These are phyloP conservation scores for Trinectes maculatus DNA, from an alignment of 2,113 vertebrate genomes.

Conservation along the genomic window DNA sequence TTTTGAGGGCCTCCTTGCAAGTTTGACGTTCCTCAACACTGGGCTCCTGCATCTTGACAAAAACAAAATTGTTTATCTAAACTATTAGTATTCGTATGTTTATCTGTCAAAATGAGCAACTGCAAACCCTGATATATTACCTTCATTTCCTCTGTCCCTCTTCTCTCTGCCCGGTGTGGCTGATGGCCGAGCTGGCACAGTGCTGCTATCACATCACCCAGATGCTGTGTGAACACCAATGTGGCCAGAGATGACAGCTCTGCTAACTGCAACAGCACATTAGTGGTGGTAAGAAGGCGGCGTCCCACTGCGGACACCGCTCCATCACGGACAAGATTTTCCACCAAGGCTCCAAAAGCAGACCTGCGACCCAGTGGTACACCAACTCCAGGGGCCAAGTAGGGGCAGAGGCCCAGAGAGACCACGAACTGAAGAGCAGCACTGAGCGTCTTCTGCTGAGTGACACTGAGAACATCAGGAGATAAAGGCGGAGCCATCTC, in stretches of 20 bases:
- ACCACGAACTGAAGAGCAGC: slow-evolving; percentile 86
- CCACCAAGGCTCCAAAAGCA: slow-evolving; percentile 81
- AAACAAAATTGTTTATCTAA: background rate
- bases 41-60: slow-evolving; percentile 73
- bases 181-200: slow-evolving; percentile 89
- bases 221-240: slow-evolving; percentile 85
- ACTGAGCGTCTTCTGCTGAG: slow-evolving; percentile 85
- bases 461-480: slow-evolving; percentile 88
- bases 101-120: background rate
- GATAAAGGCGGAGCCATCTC: slow-evolving; percentile 85
- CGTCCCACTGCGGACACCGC: background rate
- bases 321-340: slow-evolving; percentile 58
- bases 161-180: slow-evolving; percentile 68
- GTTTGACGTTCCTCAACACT: slow-evolving; percentile 78
- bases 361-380: slow-evolving; percentile 80
- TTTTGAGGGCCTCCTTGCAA: slow-evolving; percentile 80
- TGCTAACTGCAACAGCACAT: slow-evolving; percentile 78
- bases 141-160: slow-evolving; percentile 48
- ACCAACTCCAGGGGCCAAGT: slow-evolving; percentile 87
- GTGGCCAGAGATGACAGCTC: slow-evolving; percentile 80
- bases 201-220: slow-evolving; percentile 88
- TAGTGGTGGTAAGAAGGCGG: slow-evolving; percentile 77
- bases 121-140: slow-evolving; percentile 41
- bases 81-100: too few relatives aligned
- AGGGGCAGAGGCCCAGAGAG: slow-evolving; percentile 87